Evolutionary conservation across 92 coral and sea anemone species (phyloP), one percentile per base, ranked within the genome.

Genomic region (Blastomussa wellsi): DNA sequence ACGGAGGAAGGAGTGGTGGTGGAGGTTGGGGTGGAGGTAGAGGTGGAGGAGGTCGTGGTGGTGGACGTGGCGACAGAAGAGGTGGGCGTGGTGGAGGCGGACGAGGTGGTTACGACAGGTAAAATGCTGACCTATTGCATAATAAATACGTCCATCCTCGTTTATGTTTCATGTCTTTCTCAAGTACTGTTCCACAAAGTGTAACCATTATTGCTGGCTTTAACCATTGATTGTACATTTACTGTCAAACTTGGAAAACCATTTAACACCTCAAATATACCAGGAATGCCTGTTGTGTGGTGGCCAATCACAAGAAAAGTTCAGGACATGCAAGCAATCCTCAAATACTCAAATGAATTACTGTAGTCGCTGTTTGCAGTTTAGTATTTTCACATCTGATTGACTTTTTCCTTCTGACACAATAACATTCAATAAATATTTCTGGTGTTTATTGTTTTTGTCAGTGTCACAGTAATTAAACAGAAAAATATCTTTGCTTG

Each of bases 1-100:
- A 80, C 32, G 82, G 86, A 76, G 92, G 95, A 29, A 87, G 90
- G 22, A 87, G 97, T 26, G 91, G 95, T 3, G 90, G 98, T 26
- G 87, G 94, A 37, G 94, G 98, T 36, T 41, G 90, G 59, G 87
- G 93, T 1, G 91, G 93, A 38, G 84, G 91, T 28, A 62, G 95
- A 32, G 86, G 95, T 17, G 88, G 88, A 41, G 90, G 93, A 24
- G 93, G 95, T 12, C 92, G 95, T 44, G 90, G 90, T 68, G 95
- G 95, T 74, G 72, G 92, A 12, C 92, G 97, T 52, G 95, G 95
- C 4, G 91, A 93, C 44, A 87, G 98, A 47, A 80, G 94, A 53
- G 94, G 88, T 71, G 79, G 88, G 19, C 78, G 90, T 77, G 89
- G 93, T 15, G 91, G 87, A 77, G 90, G 93, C 11, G 93, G 93